These are phyloP conservation scores for Nycteola revayana DNA, from an alignment of 2,888 invertebrate species.

Conservation along the genomic window DNA sequence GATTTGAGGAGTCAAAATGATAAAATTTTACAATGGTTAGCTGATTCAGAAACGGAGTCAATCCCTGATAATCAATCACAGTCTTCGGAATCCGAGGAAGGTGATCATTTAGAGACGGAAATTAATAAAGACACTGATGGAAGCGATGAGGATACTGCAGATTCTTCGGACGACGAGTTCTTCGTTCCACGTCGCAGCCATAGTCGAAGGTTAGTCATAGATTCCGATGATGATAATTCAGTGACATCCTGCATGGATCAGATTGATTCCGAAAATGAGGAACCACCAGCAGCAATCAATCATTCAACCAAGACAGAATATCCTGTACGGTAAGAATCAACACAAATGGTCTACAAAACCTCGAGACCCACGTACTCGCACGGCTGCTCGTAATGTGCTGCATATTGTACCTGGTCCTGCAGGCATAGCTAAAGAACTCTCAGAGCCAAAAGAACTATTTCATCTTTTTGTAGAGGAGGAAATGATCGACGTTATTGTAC, in stretches of 20 bases:
- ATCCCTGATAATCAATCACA: slow-evolving; percentile 1
- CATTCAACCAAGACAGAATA: slow-evolving; percentile 5
- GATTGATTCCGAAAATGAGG: slow-evolving; percentile 2
- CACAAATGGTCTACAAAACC: slow-evolving; percentile 14
- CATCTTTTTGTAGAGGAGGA: slow-evolving; percentile 6
- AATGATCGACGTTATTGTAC: slow-evolving; percentile 6
- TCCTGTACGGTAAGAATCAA: slow-evolving; percentile 8
- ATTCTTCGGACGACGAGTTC: slow-evolving; percentile 2
- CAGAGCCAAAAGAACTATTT: slow-evolving; percentile 7
- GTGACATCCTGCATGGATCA: slow-evolving; percentile 4
- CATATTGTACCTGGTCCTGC: slow-evolving; percentile 1
- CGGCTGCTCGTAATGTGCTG: slow-evolving; percentile 2
- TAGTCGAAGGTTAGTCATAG: slow-evolving; percentile 7
- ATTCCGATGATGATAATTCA: slow-evolving; percentile 8
- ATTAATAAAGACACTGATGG: background rate
- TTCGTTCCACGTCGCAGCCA: slow-evolving; percentile 1
- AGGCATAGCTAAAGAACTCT: slow-evolving; percentile 2
- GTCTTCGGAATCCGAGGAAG: slow-evolving; percentile 2
- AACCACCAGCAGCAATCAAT: slow-evolving; percentile 2
- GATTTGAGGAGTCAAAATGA: slow-evolving; percentile 4
- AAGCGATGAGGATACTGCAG: slow-evolving; percentile 2
- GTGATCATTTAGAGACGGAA: slow-evolving; percentile 1
- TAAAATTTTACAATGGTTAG: slow-evolving; percentile 3
- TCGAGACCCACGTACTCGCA: slow-evolving; percentile 7
- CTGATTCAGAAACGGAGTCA: slow-evolving; percentile 2